Base-by-base conservation (phyloP, 1,140 invertebrate species). In the Muscidifurax raptorellus region DNA sequence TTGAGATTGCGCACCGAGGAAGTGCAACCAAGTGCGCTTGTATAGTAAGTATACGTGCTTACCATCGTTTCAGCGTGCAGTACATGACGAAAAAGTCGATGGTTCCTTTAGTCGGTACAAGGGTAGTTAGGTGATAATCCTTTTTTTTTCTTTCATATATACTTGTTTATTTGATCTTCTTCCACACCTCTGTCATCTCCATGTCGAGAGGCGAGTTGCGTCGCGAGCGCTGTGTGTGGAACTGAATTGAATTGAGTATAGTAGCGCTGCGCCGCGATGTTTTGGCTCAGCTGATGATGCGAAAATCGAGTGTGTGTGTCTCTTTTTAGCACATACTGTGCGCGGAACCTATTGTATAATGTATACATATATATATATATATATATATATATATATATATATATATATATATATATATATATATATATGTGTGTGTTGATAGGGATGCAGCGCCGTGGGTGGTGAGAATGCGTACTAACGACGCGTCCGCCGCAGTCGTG, bases 21-120 rank as follows among this genome's bases (percentile, higher is more conserved):
- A n/a, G 30, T 27, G 30, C 10, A 80, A 47, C 12, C 22, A 80
- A 44, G 64, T 15, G 32, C 64, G 25, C 44, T 12, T 18, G 15
- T 47, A 47, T 40, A 40, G 36, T 9, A 47, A 47, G 1, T 6
- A 47, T 1, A 47, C 10, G 36, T 30, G 83, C 84, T 90, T 84
- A 90, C 91, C 91, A 91, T 88, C 86, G 88, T 87, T 88, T 88
- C 13, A 91, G 32, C 10, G 88, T 87, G 84, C 88, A 90, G 85
- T 90, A 91, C 91, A 91, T 91, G 77, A 27, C 32, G 32, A 3
- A 32, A 36, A 44, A 76, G 28, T n/a, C 52, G 44, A 59, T 7
- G 52, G 52, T 22, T 59, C 18, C n/a, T 59, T 59, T n/a, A 15
- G 59, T n/a, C 15, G 59, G 7, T 64, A 59, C 10, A 32, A 2